Percentiles rank a stretch among this genome's conserved stretches.
phyloP scores from a whole-genome alignment of 2,888 invertebrate genomes.

The Minunthozetes semirufus region DNA sequence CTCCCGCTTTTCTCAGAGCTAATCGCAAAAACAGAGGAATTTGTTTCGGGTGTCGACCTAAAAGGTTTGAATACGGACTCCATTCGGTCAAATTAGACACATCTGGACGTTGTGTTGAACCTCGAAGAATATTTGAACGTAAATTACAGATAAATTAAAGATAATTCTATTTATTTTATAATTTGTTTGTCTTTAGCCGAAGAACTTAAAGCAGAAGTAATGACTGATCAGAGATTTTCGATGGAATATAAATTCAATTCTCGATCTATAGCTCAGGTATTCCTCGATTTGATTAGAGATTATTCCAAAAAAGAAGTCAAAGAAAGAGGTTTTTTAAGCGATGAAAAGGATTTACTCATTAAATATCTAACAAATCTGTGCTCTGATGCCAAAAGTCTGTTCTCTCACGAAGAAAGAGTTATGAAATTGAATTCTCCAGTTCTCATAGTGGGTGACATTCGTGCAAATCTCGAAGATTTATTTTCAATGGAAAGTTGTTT shows the following conservation, averaged over 20 bases:
- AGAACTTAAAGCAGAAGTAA: neutral
- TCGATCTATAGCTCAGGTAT: neutral
- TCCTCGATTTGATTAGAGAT: constrained; percentile 17
- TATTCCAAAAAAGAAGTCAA: neutral
- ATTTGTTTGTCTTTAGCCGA: constrained; percentile 8
- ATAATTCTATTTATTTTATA: too few relatives aligned
- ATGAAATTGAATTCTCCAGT: constrained; percentile 55
- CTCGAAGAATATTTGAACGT: constrained; percentile 24
- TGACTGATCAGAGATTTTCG: constrained; percentile 16
- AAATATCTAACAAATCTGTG: constrained; percentile 50
- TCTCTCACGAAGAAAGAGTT: constrained; percentile 54
- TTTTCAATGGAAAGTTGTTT: constrained; percentile 56
- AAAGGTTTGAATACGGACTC: constrained; percentile 22
- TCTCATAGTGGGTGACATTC: constrained; percentile 63
- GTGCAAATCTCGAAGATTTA: constrained; percentile 64
- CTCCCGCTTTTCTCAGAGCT: neutral
- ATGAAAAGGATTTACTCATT: constrained; percentile 26
- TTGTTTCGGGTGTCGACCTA: constrained; percentile 30
- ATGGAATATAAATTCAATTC: constrained; percentile 26
- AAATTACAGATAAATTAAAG: too few relatives aligned
- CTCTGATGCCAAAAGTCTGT: constrained; percentile 51
- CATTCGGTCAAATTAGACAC: constrained; percentile 32
- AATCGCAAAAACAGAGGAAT: constrained; percentile 14
- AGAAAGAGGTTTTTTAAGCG: neutral
- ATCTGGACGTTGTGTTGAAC: constrained; percentile 29